A percentile compares a stretch with the other conserved stretches of the same genome.
Conservation (phyloP, 1,140 invertebrate species). For the Zaprionus tsacasi region DNA sequence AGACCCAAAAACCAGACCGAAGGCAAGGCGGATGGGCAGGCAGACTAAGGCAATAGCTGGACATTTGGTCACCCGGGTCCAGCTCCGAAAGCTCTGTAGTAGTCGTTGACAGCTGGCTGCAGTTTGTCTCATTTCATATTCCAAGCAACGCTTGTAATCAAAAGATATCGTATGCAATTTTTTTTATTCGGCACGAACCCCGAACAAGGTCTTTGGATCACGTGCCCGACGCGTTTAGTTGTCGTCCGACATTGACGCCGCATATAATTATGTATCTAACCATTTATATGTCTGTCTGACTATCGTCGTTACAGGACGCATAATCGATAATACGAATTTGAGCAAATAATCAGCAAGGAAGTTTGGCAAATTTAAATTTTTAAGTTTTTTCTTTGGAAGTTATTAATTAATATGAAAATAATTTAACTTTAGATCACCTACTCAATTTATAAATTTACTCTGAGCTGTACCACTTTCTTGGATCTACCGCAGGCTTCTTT, state of each 20-base stretch:
- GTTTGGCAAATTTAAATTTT: background rate
- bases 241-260: constrained; percentile 38
- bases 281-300: background rate
- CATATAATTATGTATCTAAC: background rate
- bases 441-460: constrained; percentile 14
- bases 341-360: background rate
- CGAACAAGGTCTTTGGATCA: constrained; percentile 46
- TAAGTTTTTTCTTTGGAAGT: background rate
- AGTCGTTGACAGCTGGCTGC: constrained; percentile 60
- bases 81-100: constrained; percentile 21
- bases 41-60: background rate
- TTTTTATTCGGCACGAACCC: constrained; percentile 35
- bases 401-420: background rate
- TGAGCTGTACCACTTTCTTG: background rate
- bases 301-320: background rate
- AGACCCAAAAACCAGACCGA: constrained; percentile 20
- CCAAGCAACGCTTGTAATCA: constrained; percentile 59
- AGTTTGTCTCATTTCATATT: constrained; percentile 74
- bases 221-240: constrained; percentile 50
- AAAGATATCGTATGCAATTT: constrained; percentile 70
- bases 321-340: constrained; percentile 11
- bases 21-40: constrained; percentile 3
- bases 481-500: background rate
- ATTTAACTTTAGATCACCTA: background rate
- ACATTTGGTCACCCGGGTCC: constrained; percentile 4